These are phyloP conservation scores for Punctoribates punctum DNA, from an alignment of 2,888 invertebrate genomes.

Conservation along the genomic window DNA sequence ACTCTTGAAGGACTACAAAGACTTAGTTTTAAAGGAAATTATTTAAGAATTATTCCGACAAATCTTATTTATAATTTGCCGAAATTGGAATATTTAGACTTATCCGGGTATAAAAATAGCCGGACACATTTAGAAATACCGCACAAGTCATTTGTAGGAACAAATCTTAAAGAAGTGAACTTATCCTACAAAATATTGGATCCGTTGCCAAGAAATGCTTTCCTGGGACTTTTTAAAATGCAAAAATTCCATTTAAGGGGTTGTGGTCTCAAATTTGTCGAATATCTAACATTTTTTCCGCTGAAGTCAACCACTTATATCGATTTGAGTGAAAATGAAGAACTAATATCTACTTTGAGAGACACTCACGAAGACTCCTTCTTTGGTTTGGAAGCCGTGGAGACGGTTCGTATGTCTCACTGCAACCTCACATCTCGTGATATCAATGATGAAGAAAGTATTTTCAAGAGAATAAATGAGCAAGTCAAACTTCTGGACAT, in stretches of 20 bases:
- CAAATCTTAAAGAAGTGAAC: slow-evolving; percentile 40
- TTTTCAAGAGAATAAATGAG: slow-evolving; percentile 42
- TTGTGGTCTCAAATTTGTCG: slow-evolving; percentile 40
- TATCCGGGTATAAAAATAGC: slow-evolving; percentile 38
- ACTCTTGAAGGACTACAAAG: slow-evolving; percentile 18
- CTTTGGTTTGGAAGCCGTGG: slow-evolving; percentile 42
- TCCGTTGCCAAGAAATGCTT: slow-evolving; percentile 38
- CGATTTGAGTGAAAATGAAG: slow-evolving; percentile 44
- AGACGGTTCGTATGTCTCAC: slow-evolving; percentile 37
- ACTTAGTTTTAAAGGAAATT: slow-evolving; percentile 40
- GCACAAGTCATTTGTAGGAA: slow-evolving; percentile 40
- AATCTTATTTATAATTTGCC: slow-evolving; percentile 41
- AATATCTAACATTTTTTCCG: slow-evolving; percentile 41
- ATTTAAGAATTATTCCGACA: slow-evolving; percentile 25
- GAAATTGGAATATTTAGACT: slow-evolving; percentile 37
- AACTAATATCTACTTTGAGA: slow-evolving; percentile 39
- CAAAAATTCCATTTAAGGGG: slow-evolving; percentile 42
- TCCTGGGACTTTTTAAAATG: slow-evolving; percentile 42
- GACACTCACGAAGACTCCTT: slow-evolving; percentile 43
- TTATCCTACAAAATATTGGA: slow-evolving; percentile 40
- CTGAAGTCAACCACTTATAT: slow-evolving; percentile 41
- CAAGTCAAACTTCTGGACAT: slow-evolving; percentile 42
- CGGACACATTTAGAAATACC: slow-evolving; percentile 25
- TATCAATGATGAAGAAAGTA: slow-evolving; percentile 30
- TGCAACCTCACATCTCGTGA: slow-evolving; percentile 39